Percentiles rank a stretch among this genome's conserved stretches.
Evolutionary conservation across 2,888 invertebrate species (phyloP).

Genomic region (Laothoe populi): DNA sequence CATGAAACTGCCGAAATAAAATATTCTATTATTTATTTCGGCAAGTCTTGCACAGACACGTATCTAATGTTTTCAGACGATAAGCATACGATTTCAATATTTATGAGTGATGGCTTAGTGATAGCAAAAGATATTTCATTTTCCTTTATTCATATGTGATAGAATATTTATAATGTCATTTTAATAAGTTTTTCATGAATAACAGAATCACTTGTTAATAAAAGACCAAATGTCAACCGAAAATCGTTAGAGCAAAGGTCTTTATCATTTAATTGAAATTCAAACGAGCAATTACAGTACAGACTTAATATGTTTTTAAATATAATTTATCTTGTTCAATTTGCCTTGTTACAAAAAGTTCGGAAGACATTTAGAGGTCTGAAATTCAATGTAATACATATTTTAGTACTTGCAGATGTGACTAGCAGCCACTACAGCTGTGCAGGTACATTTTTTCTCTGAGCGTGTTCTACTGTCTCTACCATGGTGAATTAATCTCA

Average conservation of each 20-base stretch:
- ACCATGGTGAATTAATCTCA: too few species aligned
- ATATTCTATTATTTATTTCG: slow-evolving; percentile 11
- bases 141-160: not conserved
- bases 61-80: slow-evolving; percentile 16
- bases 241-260: not conserved
- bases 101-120: slow-evolving; percentile 17
- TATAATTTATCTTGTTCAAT: too few species aligned
- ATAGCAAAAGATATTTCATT: not conserved
- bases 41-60: slow-evolving; percentile 10
- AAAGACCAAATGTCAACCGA: not conserved
- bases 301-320: not conserved
- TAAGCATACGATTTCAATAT: slow-evolving; percentile 19
- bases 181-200: not conserved
- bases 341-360: too few species aligned
- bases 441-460: too few species aligned
- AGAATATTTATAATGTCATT: not conserved
- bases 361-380: too few species aligned
- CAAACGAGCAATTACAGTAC: not conserved
- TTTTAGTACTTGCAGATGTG: too few species aligned
- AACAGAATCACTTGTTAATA: not conserved
- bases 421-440: too few species aligned
- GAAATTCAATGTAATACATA: too few species aligned
- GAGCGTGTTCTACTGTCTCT: too few species aligned
- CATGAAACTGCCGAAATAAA: not conserved
- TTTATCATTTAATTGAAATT: not conserved